Percentiles rank a stretch among this genome's conserved stretches.
These are phyloP conservation scores for Myotis daubentonii DNA, from an alignment of 2,797 vertebrate genomes.

Conservation along the genomic window DNA sequence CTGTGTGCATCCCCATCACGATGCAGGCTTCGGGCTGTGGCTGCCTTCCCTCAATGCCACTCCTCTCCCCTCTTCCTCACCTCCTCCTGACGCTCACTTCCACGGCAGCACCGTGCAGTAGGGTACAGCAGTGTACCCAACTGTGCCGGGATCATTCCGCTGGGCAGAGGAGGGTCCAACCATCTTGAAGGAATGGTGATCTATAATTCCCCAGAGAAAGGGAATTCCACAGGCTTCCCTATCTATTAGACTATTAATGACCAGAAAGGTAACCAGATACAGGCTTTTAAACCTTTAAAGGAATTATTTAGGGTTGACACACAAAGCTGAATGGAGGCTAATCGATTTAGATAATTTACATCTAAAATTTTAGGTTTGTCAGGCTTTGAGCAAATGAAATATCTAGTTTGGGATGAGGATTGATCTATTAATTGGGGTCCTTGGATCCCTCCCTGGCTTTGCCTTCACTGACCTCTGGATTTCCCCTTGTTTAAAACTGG, in stretches of 20 bases:
- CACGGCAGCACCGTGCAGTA: neutral
- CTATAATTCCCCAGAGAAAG: neutral
- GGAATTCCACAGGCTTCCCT: neutral
- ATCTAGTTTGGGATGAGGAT: neutral
- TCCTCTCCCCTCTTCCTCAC: neutral
- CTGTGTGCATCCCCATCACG: neutral
- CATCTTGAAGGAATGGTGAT: neutral
- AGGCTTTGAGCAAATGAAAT: neutral
- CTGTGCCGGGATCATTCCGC: neutral
- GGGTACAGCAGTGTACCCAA: fast-evolving
- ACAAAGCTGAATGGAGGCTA: neutral
- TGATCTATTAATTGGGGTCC: neutral
- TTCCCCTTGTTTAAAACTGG: neutral
- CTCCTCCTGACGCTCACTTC: neutral
- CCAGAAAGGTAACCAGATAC: neutral
- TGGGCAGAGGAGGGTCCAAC: neutral
- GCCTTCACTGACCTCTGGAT: neutral
- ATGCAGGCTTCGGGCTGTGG: neutral
- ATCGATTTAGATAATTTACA: neutral
- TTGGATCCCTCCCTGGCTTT: neutral
- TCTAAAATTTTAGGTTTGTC: neutral
- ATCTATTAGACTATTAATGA: neutral
- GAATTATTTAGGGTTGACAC: neutral
- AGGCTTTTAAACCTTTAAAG: neutral
- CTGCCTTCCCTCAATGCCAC: neutral